Percentiles rank a stretch among this genome's conserved stretches.
Evolutionary conservation across 2,888 invertebrate genomes (phyloP).

Genomic region (Tholera decimalis): DNA sequence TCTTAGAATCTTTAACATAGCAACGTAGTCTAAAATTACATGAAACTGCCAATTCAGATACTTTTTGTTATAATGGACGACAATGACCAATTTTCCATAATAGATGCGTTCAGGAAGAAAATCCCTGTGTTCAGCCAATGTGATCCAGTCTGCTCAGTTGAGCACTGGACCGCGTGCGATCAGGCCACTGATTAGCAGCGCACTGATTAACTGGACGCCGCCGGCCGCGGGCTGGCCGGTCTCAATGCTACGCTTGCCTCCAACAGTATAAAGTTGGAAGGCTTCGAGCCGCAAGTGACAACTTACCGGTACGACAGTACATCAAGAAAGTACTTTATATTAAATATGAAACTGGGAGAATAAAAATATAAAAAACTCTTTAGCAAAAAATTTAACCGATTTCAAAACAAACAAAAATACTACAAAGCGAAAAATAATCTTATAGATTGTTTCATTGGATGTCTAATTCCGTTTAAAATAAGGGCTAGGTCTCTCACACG

Average conservation of each 20-base stretch:
- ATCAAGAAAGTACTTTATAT: not conserved
- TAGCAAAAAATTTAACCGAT: too few relatives aligned
- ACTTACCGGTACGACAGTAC: too few relatives aligned
- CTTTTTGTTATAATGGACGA: not conserved
- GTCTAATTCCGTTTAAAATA: too few relatives aligned
- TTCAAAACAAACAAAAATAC: too few relatives aligned
- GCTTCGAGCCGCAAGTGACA: not conserved
- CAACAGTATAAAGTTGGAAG: not conserved
- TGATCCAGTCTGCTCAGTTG: too few relatives aligned
- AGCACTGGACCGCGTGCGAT: not conserved
- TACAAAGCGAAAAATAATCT: too few relatives aligned
- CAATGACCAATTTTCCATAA: not conserved
- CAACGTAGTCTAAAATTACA: not conserved
- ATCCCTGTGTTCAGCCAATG: slow-evolving; percentile 3
- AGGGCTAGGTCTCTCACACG: too few relatives aligned
- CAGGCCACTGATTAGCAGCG: slow-evolving; percentile 3
- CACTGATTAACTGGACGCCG: not conserved
- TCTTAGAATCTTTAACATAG: not conserved
- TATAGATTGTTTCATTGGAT: too few relatives aligned
- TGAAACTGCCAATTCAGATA: not conserved
- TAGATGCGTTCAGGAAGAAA: not conserved
- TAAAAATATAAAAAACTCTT: too few relatives aligned
- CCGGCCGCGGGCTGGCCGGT: not conserved
- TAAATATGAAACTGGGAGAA: too few relatives aligned
- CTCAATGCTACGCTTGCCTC: not conserved